Conservation (phyloP, 2,888 invertebrate genomes). For the Agapostemon virescens region DNA sequence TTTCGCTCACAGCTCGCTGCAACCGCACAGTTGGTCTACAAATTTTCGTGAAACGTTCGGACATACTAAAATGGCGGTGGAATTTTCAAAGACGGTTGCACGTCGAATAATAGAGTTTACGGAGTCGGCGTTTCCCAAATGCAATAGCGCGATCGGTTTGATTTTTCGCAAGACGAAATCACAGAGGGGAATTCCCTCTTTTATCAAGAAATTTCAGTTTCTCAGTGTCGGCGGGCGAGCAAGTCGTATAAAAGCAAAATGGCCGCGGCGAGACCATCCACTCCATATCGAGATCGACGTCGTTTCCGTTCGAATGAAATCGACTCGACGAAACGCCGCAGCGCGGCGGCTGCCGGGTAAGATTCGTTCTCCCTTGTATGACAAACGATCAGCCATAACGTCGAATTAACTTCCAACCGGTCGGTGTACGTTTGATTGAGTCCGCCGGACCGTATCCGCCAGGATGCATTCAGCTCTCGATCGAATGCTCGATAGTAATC, state of each 20-base stretch:
- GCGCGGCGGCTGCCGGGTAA: neutral
- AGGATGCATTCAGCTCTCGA: slow-evolving; percentile 52
- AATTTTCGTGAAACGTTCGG: neutral
- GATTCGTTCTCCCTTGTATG: slow-evolving; percentile 57
- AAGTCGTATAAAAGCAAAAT: slow-evolving; percentile 25
- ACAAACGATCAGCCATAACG: slow-evolving; percentile 63
- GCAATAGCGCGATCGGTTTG: neutral
- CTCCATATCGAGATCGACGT: slow-evolving; percentile 25
- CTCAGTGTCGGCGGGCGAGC: neutral
- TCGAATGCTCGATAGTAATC: slow-evolving; percentile 33
- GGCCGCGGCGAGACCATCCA: slow-evolving; percentile 42
- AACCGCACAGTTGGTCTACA: neutral
- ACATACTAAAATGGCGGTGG: neutral
- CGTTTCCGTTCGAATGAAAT: slow-evolving; percentile 18
- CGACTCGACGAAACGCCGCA: slow-evolving; percentile 34
- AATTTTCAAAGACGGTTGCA: neutral
- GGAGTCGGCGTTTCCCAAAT: neutral
- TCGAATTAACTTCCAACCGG: slow-evolving; percentile 64
- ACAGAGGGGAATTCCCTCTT: neutral
- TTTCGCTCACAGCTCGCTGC: neutral
- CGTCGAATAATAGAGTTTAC: neutral
- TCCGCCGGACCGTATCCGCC: slow-evolving; percentile 60
- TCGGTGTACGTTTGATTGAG: slow-evolving; percentile 62
- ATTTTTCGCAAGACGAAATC: neutral
- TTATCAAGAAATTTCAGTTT: neutral